A percentile compares a stretch with the other conserved stretches of the same genome.
phyloP scores from a whole-genome alignment of 2,888 invertebrate species.

The Tryphoninae sp. region DNA sequence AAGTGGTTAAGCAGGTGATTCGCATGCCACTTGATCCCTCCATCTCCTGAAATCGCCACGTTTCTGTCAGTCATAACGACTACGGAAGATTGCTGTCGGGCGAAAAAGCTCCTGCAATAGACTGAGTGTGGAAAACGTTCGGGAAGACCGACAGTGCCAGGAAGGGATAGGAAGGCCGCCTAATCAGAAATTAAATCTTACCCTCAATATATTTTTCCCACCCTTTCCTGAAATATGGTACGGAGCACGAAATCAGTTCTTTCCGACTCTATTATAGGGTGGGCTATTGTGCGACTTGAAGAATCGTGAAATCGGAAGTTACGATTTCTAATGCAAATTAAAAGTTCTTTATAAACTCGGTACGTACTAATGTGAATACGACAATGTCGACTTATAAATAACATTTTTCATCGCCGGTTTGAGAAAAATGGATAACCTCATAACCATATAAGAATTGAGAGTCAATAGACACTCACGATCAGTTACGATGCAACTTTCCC shows the following conservation, averaged over 20 bases:
- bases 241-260: constrained; percentile 16
- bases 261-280: constrained; percentile 8
- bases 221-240: constrained; percentile 13
- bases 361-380: no score
- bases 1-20: constrained; percentile 77
- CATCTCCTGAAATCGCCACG: constrained; percentile 78
- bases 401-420: constrained; percentile 25
- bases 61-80: constrained; percentile 81
- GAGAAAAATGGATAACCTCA: not conserved
- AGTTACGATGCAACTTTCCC: constrained; percentile 59
- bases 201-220: constrained; percentile 74
- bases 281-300: constrained; percentile 8
- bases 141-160: constrained; percentile 27
- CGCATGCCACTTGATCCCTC: constrained; percentile 79
- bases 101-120: constrained; percentile 62
- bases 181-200: constrained; percentile 81
- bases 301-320: constrained; percentile 3
- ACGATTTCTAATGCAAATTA: no score
- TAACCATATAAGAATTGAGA: not conserved
- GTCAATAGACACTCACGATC: constrained; percentile 39
- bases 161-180: constrained; percentile 69
- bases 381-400: no score
- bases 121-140: constrained; percentile 35
- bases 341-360: no score
- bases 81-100: constrained; percentile 75